Percentiles rank a stretch among this genome's conserved stretches.
phyloP scores from a whole-genome alignment of 2,888 invertebrate species.

The Tridacna gigas region DNA sequence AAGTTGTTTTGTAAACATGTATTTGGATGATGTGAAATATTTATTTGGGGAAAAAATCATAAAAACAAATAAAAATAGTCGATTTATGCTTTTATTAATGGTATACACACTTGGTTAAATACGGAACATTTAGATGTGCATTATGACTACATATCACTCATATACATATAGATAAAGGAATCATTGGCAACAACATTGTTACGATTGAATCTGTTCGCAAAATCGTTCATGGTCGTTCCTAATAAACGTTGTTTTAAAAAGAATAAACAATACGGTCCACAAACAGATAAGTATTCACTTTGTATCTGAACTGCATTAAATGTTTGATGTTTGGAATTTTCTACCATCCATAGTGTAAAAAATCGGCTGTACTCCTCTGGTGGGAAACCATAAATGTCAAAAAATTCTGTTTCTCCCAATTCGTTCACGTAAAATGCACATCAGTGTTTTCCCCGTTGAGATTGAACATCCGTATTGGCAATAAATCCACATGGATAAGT shows the following conservation, averaged over 20 bases:
- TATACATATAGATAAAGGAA: conserved; percentile 5
- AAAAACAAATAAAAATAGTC: background rate
- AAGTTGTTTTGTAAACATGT: background rate
- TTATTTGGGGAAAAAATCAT: background rate
- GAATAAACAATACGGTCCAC: conserved; percentile 35
- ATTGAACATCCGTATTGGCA: conserved; percentile 27
- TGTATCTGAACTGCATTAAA: conserved; percentile 24
- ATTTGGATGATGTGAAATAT: background rate
- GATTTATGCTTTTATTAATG: background rate
- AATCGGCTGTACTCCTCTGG: background rate
- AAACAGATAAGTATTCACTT: conserved; percentile 28
- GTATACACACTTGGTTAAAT: conserved; percentile 12
- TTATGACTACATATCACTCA: conserved; percentile 3
- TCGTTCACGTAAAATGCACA: conserved; percentile 11
- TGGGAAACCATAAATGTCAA: conserved; percentile 20
- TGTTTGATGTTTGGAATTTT: background rate
- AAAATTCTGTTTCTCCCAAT: conserved; percentile 8
- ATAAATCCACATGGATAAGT: conserved; percentile 29
- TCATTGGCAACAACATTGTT: background rate
- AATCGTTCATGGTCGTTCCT: conserved; percentile 1
- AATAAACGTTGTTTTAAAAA: conserved; percentile 5
- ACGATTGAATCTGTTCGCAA: background rate
- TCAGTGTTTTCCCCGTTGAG: conserved; percentile 31
- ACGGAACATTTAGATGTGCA: background rate
- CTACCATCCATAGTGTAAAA: conserved; percentile 3